Evolutionary conservation across 1,140 invertebrate genomes (phyloP).

Genomic region (Halyomorpha halys): DNA sequence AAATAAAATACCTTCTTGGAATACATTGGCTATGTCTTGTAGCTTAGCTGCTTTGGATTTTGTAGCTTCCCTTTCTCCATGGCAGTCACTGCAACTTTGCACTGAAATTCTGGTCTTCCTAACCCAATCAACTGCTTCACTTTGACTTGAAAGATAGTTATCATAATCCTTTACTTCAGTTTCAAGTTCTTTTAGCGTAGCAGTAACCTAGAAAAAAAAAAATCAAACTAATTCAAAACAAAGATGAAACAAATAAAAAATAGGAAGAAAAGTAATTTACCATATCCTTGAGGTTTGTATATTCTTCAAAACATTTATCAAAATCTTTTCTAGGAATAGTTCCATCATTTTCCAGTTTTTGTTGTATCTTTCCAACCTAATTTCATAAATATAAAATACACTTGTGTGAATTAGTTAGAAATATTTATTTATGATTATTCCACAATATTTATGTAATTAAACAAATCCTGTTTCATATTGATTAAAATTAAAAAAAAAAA

Average conservation of each 20-base stretch:
- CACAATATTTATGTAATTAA: too few species aligned
- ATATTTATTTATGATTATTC: too few species aligned
- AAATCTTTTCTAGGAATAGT: constrained; percentile 56
- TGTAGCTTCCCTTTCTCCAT: constrained; percentile 67
- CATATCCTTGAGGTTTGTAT: constrained; percentile 50
- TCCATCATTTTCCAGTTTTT: constrained; percentile 51
- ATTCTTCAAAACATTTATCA: constrained; percentile 55
- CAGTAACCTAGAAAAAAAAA: constrained; percentile 26
- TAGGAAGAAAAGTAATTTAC: constrained; percentile 22
- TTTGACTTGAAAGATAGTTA: constrained; percentile 68
- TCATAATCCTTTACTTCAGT: constrained; percentile 79
- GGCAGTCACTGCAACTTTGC: constrained; percentile 72
- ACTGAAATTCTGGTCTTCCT: constrained; percentile 68
- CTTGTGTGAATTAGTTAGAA: too few species aligned
- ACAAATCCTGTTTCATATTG: too few species aligned
- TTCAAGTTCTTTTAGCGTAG: constrained; percentile 38
- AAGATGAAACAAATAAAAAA: constrained; percentile 3
- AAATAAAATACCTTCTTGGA: constrained; percentile 37
- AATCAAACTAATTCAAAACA: not conserved
- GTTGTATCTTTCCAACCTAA: constrained; percentile 55
- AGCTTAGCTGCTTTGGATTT: constrained; percentile 62
- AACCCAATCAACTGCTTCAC: constrained; percentile 79
- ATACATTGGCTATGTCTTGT: constrained; percentile 50
- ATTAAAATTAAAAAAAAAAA: too few species aligned
- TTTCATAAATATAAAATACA: too few species aligned